phyloP scores from a whole-genome alignment of 2,797 vertebrate species.

The Silurus aristotelis region DNA sequence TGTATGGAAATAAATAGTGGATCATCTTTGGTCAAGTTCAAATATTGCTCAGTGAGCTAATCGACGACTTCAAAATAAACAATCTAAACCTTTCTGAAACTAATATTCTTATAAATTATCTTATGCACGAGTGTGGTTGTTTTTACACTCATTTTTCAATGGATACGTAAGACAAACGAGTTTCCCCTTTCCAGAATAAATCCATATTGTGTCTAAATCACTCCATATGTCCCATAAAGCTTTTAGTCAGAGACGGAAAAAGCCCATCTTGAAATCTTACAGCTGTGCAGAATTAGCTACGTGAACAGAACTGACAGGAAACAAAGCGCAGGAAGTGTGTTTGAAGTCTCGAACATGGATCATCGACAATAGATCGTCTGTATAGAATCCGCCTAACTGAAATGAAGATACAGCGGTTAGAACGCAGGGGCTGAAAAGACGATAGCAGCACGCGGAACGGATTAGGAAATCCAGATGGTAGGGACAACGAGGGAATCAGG shows the following conservation, averaged over 20 bases:
- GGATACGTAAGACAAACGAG: too few species aligned
- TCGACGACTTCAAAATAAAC: too few species aligned
- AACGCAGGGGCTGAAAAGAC: neutral
- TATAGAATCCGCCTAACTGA: neutral
- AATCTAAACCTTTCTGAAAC: too few species aligned
- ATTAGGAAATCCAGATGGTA: constrained; percentile 1
- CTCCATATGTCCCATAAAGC: neutral
- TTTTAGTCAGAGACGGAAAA: neutral
- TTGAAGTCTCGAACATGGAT: neutral
- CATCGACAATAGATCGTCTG: neutral
- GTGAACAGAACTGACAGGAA: neutral
- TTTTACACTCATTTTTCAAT: too few species aligned
- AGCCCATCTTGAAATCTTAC: neutral
- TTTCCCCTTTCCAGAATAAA: neutral
- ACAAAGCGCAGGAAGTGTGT: neutral
- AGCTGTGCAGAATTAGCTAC: constrained; percentile 7
- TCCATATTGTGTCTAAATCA: neutral
- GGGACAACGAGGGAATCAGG: neutral
- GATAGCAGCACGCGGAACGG: too few species aligned
- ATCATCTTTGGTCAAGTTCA: too few species aligned
- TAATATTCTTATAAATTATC: too few species aligned
- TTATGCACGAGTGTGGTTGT: too few species aligned
- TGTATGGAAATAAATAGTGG: too few species aligned
- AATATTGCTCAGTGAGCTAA: too few species aligned
- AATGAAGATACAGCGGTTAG: neutral